Conservation (phyloP, 1,140 invertebrate species). For the Prorops nasuta region DNA sequence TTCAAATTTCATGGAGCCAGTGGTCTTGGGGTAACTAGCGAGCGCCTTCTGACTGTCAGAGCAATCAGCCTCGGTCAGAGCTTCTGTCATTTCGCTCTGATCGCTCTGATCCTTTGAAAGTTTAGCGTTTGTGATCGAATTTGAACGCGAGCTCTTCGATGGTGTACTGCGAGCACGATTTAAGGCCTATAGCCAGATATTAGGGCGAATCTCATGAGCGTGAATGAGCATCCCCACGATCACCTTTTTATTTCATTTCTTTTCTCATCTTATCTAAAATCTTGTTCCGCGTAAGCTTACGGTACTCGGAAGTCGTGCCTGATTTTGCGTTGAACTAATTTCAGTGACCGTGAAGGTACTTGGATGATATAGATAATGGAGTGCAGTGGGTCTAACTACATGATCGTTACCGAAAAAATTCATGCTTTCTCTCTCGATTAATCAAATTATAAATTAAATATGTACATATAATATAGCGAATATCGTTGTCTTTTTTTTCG, state of each 20-base stretch:
- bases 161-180: constrained; percentile 54
- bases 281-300: too few relatives aligned
- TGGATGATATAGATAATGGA: constrained; percentile 36
- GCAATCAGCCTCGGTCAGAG: constrained; percentile 30
- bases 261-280: too few relatives aligned
- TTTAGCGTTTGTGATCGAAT: constrained; percentile 43
- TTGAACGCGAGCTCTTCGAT: constrained; percentile 46
- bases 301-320: neutral
- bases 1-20: constrained; percentile 37
- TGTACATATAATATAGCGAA: too few relatives aligned
- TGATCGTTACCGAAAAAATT: too few relatives aligned
- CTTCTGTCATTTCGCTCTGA: constrained; percentile 18
- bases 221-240: constrained; percentile 52
- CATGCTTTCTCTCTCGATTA: too few relatives aligned
- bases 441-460: too few relatives aligned
- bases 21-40: constrained; percentile 24
- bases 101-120: constrained; percentile 25
- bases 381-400: too few relatives aligned
- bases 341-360: constrained; percentile 47
- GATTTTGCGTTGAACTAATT: neutral
- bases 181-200: constrained; percentile 58
- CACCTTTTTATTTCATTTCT: constrained; percentile 2
- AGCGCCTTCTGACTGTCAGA: constrained; percentile 24
- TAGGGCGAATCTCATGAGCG: constrained; percentile 54
- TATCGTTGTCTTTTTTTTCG: too few relatives aligned